Base-by-base conservation (phyloP, 2,797 vertebrate genomes). In the Cuculus canorus region DNA sequence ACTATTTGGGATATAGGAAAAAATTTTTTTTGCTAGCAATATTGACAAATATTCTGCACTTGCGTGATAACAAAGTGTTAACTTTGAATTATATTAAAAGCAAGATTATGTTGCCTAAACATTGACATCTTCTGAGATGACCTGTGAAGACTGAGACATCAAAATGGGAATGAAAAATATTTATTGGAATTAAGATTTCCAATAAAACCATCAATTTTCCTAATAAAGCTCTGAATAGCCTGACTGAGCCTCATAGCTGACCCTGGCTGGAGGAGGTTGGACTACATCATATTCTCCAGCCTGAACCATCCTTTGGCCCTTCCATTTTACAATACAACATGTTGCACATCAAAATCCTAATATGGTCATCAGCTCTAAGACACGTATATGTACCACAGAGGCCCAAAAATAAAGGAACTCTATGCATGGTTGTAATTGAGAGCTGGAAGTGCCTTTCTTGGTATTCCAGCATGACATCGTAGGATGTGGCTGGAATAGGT, bases 131-230 rank as follows among this genome's bases (percentile, higher is more conserved):
- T 82, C 43, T 83, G 59, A 94, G 70, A 84, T 79, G 88, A 84
- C 81, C 88, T 90, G 52, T 75, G 53, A 92, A 93, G 37, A 69
- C 70, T 84, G 47, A 76, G 52, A 76, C 54, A 88, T 88, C 72
- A 92, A 81, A 96, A 90, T 48, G 9, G 7, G 54, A 91, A 94
- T 82, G 88, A 93, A 63, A 94, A 92, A 90, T n/a, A n/a, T n/a
- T n/a, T n/a, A n/a, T n/a, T n/a, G n/a, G n/a, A n/a, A n/a, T n/a
- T 50, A 61, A 5, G 10, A 50, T 59, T 87, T 69, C 10, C 3
- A 72, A 22, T 6, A 76, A 48, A 61, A 79, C 21, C 21, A 3
- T 32, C 35, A n/a, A 3, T 41, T 7, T 75, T 48, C 23, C 37
- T 76, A 14, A 69, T 10, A 76, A 80, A 86, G 4, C 8, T 50